Conservation (phyloP, 2,888 invertebrate genomes). For the Lumbricus terrestris region DNA sequence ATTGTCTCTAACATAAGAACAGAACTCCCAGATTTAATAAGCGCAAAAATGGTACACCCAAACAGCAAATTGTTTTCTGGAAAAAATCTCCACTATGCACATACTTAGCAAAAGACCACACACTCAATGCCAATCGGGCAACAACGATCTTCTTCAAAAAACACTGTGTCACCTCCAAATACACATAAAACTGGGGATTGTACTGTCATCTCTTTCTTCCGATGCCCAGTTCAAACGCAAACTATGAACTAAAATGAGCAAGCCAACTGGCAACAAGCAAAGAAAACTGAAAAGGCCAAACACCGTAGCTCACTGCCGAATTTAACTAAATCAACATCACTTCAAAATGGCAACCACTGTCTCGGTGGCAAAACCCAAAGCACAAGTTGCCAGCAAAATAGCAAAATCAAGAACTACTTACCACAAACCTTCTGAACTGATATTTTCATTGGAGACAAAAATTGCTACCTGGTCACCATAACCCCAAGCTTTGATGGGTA, state of each 20-base stretch:
- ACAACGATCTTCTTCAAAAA: no score
- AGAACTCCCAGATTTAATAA: no score
- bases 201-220: no score
- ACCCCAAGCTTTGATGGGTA: neutral
- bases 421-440: neutral
- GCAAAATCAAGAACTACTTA: neutral
- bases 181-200: no score
- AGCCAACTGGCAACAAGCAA: conserved; percentile 3
- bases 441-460: neutral
- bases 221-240: neutral
- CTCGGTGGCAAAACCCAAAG: neutral
- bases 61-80: no score
- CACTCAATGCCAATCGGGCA: no score
- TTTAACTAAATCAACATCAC: neutral
- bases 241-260: neutral
- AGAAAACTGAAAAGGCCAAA: no score
- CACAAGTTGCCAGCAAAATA: neutral
- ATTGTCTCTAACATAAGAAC: no score
- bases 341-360: neutral
- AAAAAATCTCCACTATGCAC: no score
- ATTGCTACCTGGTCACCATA: neutral
- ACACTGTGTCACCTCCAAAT: no score
- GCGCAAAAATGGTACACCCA: no score
- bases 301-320: neutral
- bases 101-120: no score